Evolutionary conservation across 2,888 invertebrate genomes (phyloP), one percentile per base, ranked within the genome.

Genomic region (Euproctis similis): DNA sequence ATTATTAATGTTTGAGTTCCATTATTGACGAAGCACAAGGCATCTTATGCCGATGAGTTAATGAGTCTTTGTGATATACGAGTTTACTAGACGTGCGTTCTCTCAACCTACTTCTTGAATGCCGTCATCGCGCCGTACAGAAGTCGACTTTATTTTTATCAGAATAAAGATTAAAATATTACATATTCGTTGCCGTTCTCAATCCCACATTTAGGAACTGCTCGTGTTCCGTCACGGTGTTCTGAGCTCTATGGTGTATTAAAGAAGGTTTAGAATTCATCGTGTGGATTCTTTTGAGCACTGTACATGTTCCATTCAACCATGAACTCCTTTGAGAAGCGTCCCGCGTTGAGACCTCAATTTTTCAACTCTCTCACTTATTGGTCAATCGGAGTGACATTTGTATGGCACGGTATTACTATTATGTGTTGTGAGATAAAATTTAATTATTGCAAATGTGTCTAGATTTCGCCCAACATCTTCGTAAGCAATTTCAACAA

Each of bases 81-180:
- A 68, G 70, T 69, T 65, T 75, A 70, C 66, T 70, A 70, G 68
- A 69, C 66, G 68, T 72, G 75, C 71, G 75, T 78, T 77, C 75
- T 77, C 74, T 80, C 80, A 81, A 80, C 82, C 81, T 80, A 81
- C 80, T 76, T 81, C 65, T 70, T 71, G 69, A 78, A 78, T 78
- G 77, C 59, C 72, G 71, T 44, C 34, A 49, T 50, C 45, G 50
- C 50, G 54, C 62, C n/a, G 64, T 53, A 52, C 65, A 53, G 70
- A 72, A 70, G 56, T 55, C 56, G 43, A 74, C 78, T 63, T 65
- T 80, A 78, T 64, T 40, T 30, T 42, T 47, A 47, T 60, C 48
- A 35, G 19, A 33, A 46, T 65, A 76, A 68, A 73, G 73, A 71
- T 69, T 70, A 71, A 69, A 71, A 59, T 54, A 55, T 63, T 63